A percentile compares a stretch with the other conserved stretches of the same genome.
Conservation (phyloP, 2,113 vertebrate species). For the Uropsilus gracilis region DNA sequence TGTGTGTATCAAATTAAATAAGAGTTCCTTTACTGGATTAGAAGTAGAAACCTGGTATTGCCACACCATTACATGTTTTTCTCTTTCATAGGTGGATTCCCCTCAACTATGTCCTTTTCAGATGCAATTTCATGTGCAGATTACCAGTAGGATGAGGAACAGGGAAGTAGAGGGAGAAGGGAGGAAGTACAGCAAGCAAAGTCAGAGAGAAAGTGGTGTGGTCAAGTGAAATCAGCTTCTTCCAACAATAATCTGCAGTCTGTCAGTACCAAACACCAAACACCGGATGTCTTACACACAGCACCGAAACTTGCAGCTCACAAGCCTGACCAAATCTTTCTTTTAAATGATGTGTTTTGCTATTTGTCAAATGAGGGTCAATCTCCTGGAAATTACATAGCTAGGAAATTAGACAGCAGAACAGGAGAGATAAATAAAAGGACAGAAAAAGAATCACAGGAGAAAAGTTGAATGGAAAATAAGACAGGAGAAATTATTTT, state of each 20-base stretch:
- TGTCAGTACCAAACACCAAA: neutral
- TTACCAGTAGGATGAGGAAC: neutral
- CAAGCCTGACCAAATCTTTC: neutral
- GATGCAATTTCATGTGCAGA: neutral
- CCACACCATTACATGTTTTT: neutral
- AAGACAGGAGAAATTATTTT: constrained; percentile 50
- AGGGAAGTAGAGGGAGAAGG: neutral
- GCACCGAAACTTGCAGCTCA: neutral
- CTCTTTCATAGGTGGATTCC: neutral
- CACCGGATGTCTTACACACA: neutral
- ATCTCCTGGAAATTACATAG: constrained; percentile 51
- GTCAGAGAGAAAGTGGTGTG: neutral
- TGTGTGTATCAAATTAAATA: neutral
- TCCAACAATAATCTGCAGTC: neutral
- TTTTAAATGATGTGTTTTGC: neutral
- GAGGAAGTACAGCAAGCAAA: neutral
- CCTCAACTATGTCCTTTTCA: neutral
- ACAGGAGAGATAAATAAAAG: constrained; percentile 47
- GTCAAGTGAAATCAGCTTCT: neutral
- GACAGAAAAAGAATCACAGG: constrained; percentile 38
- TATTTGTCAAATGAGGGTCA: constrained; percentile 51
- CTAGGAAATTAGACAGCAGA: constrained; percentile 52
- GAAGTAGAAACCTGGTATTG: neutral
- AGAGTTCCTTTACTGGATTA: neutral
- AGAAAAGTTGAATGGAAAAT: constrained; percentile 62